phyloP scores from a whole-genome alignment of 2,888 invertebrate genomes.

The Drosophila neonasuta region DNA sequence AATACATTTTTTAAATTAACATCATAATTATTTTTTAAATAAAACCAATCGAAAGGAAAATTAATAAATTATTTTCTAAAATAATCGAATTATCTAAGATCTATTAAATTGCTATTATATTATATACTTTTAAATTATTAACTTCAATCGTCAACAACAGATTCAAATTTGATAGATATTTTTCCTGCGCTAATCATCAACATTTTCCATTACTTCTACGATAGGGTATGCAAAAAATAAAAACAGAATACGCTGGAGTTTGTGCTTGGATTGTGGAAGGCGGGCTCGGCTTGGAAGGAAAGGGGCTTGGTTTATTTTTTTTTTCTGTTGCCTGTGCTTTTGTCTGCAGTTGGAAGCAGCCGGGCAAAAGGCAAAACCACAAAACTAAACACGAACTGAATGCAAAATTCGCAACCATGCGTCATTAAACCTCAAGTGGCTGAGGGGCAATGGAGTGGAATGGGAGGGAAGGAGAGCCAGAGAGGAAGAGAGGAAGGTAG shows the following conservation, averaged over 20 bases:
- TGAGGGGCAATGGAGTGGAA: not conserved
- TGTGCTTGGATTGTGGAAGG: not conserved
- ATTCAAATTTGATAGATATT: not conserved
- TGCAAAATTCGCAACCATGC: slow-evolving; percentile 62
- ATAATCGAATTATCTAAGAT: too few relatives aligned
- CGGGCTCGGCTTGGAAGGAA: not conserved
- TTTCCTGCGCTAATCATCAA: not conserved
- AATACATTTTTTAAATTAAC: too few relatives aligned
- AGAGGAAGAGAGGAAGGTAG: not conserved
- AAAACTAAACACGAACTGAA: slow-evolving; percentile 66
- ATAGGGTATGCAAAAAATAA: slow-evolving; percentile 17
- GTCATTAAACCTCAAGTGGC: slow-evolving; percentile 51
- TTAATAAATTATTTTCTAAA: too few relatives aligned
- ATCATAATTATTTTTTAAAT: too few relatives aligned
- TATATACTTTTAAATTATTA: too few relatives aligned
- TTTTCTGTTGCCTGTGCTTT: slow-evolving; percentile 32
- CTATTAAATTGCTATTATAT: too few relatives aligned
- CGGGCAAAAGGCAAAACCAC: slow-evolving; percentile 47
- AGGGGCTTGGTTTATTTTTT: slow-evolving; percentile 3
- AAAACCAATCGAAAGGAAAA: too few relatives aligned
- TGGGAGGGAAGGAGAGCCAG: not conserved
- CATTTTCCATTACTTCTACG: not conserved
- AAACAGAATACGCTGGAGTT: not conserved
- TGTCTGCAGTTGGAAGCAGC: slow-evolving; percentile 39
- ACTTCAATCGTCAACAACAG: too few relatives aligned